A percentile compares a stretch with the other conserved stretches of the same genome.
Evolutionary conservation across 2,797 vertebrate species (phyloP).

Genomic region (Eremophila alpestris): DNA sequence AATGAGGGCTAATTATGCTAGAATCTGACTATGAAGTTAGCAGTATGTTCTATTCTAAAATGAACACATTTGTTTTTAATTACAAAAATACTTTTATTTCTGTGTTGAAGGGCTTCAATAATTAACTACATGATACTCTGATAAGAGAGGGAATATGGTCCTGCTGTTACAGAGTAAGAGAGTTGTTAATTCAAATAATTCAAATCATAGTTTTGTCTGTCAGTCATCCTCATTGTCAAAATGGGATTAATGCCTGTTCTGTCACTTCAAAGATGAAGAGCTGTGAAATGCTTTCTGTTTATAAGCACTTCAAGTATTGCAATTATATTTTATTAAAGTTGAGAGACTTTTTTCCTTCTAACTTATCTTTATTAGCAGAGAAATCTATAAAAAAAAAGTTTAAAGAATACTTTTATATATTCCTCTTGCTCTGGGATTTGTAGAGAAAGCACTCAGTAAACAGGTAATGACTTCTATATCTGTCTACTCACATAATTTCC

Average conservation of each 20-base stretch:
- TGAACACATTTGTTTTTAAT: not conserved
- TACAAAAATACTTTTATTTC: not conserved
- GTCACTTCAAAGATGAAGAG: not conserved
- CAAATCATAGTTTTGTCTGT: not conserved
- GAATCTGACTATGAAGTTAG: not conserved
- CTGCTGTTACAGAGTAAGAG: not conserved
- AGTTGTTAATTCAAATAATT: not conserved
- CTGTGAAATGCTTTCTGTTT: not conserved
- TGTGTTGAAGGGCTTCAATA: not conserved
- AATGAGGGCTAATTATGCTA: rapidly evolving
- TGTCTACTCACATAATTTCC: not conserved
- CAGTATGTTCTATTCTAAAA: not conserved
- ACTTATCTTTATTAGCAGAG: not conserved
- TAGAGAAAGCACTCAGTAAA: not conserved
- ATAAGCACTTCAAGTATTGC: not conserved
- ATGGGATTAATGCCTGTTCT: not conserved
- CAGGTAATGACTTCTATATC: not conserved
- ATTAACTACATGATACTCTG: not conserved
- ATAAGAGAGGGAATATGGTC: not conserved
- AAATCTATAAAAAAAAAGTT: not conserved
- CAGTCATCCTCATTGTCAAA: not conserved
- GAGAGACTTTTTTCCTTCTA: not conserved
- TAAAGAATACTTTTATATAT: not conserved
- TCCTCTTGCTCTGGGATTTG: rapidly evolving
- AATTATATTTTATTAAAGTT: not conserved